A percentile compares a stretch with the other conserved stretches of the same genome.
phyloP scores from a whole-genome alignment of 2,797 vertebrate species.

The Chromobotia macracanthus region DNA sequence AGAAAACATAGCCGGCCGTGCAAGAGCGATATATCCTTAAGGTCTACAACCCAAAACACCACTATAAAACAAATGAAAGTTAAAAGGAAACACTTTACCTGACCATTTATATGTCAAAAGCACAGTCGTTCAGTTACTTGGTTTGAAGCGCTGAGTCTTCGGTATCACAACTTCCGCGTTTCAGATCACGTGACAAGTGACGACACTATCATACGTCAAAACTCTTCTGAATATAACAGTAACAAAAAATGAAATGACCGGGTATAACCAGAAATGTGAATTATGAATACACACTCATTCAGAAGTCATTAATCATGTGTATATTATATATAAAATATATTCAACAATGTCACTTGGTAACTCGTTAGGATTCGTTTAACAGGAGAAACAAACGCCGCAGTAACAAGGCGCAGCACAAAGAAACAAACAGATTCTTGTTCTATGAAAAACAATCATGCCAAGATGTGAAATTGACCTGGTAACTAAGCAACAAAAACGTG shows the following conservation, averaged over 20 bases:
- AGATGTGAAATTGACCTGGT: not conserved
- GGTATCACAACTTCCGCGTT: constrained; percentile 56
- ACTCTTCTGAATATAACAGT: not conserved
- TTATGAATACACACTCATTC: not conserved
- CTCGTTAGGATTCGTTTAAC: too few species aligned
- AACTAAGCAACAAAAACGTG: constrained; percentile 15
- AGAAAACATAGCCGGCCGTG: not conserved
- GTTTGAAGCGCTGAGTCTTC: not conserved
- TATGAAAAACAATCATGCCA: not conserved
- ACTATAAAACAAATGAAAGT: not conserved
- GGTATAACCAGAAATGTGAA: not conserved
- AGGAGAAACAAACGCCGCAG: too few species aligned
- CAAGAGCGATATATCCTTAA: not conserved
- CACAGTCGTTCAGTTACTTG: not conserved
- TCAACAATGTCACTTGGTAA: too few species aligned
- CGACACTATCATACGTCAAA: not conserved
- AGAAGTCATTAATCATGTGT: not conserved
- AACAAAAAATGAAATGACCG: not conserved
- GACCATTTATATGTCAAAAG: constrained; percentile 65
- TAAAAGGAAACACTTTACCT: constrained; percentile 64
- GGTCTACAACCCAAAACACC: not conserved
- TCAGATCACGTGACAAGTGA: constrained; percentile 39
- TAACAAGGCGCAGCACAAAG: not conserved
- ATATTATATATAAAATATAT: too few species aligned
- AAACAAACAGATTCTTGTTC: not conserved